Evolutionary conservation across 2,888 invertebrate genomes (phyloP).

Genomic region (Drosophila pseudotalamancana): DNA sequence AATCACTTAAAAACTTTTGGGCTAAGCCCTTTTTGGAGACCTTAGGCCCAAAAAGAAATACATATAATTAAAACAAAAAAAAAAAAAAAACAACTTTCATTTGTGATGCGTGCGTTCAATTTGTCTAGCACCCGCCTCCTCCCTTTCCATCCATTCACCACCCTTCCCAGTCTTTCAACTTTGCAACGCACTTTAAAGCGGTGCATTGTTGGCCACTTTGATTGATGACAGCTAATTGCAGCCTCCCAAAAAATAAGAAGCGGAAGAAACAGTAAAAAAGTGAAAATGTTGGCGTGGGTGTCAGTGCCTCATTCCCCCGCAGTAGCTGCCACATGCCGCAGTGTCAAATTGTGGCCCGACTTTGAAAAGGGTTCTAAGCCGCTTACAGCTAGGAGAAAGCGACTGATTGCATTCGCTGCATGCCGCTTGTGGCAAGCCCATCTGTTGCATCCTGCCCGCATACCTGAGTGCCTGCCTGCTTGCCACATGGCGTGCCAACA

Average conservation of each 20-base stretch:
- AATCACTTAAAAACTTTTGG: slow-evolving; percentile 67
- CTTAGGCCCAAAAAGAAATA: slow-evolving; percentile 31
- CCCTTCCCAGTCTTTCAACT: too few species aligned
- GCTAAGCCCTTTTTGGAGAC: slow-evolving; percentile 69
- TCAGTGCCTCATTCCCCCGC: not conserved
- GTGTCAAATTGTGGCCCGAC: slow-evolving; percentile 21
- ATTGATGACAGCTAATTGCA: slow-evolving; percentile 82
- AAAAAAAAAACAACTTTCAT: slow-evolving; percentile 57
- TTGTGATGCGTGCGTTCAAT: slow-evolving; percentile 64
- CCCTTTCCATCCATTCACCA: not conserved
- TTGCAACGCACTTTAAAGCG: not conserved
- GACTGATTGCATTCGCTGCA: not conserved
- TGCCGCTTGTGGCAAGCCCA: not conserved
- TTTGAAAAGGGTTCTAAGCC: slow-evolving; percentile 73
- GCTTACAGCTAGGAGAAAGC: slow-evolving; percentile 57
- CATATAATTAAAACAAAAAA: slow-evolving; percentile 12
- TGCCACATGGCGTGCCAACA: slow-evolving; percentile 46
- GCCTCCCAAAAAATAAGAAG: slow-evolving; percentile 35
- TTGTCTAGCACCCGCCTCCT: slow-evolving; percentile 51
- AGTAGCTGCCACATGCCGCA: slow-evolving; percentile 18
- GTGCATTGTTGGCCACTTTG: slow-evolving; percentile 70
- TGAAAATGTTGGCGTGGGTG: slow-evolving; percentile 68
- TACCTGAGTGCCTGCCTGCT: too few species aligned
- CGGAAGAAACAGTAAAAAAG: slow-evolving; percentile 42
- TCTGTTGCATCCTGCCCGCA: slow-evolving; percentile 13